A percentile compares a stretch with the other conserved stretches of the same genome.
Evolutionary conservation across 2,888 invertebrate species (phyloP).

Genomic region (Pheosia gnoma): DNA sequence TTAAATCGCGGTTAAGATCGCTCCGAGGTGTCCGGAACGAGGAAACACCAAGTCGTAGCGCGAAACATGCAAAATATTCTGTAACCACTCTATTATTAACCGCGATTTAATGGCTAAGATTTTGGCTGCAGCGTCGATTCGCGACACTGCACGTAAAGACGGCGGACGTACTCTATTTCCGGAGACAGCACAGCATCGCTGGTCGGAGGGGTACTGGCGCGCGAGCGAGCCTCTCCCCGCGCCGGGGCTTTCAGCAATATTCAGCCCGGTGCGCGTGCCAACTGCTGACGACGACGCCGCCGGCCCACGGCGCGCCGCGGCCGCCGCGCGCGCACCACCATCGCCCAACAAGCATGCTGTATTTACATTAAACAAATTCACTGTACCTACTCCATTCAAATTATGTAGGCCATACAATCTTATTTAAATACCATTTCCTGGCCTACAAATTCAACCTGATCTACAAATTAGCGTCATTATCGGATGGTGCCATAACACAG

Average conservation of each 20-base stretch:
- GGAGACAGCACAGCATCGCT: conserved; percentile 85
- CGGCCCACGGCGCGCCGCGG: conserved; percentile 16
- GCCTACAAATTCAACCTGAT: no score
- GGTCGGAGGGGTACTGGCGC: conserved; percentile 84
- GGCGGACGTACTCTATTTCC: conserved; percentile 82
- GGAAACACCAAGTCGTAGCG: conserved; percentile 15
- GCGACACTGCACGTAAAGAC: conserved; percentile 64
- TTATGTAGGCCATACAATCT: neutral
- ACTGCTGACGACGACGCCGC: conserved; percentile 51
- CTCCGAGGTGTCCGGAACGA: conserved; percentile 13
- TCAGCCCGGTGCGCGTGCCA: conserved; percentile 71
- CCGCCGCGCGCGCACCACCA: conserved; percentile 29
- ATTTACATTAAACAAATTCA: neutral
- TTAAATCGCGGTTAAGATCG: conserved; percentile 55
- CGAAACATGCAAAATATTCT: conserved; percentile 38
- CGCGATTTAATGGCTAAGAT: conserved; percentile 69
- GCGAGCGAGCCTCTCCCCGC: conserved; percentile 60
- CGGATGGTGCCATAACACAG: no score
- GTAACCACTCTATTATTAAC: conserved; percentile 61
- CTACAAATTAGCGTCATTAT: no score
- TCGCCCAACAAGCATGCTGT: conserved; percentile 6
- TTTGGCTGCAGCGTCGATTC: conserved; percentile 54
- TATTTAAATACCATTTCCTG: no score
- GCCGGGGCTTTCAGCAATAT: conserved; percentile 66
- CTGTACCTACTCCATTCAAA: neutral